These are phyloP conservation scores for Chymomyza caudatula DNA, from an alignment of 2,888 invertebrate genomes.

Conservation along the genomic window DNA sequence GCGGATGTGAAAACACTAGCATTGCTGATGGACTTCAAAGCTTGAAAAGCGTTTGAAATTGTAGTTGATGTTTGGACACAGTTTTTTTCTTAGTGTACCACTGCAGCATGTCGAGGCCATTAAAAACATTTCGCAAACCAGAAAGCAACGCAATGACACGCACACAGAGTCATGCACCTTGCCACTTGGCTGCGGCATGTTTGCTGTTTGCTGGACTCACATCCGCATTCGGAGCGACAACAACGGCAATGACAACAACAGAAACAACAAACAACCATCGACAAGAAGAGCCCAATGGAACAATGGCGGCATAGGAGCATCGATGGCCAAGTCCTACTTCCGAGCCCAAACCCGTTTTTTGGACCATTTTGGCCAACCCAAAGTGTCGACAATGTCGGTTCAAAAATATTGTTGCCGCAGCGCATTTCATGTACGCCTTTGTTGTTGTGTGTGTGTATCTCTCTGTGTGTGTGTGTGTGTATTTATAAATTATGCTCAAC, in stretches of 20 bases:
- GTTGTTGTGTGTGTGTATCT: slow-evolving; percentile 14
- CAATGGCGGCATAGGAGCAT: slow-evolving; percentile 39
- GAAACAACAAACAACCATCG: slow-evolving; percentile 41
- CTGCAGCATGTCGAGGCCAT: slow-evolving; percentile 46
- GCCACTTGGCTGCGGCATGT: slow-evolving; percentile 54
- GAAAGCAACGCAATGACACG: neutral
- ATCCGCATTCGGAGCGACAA: slow-evolving; percentile 52
- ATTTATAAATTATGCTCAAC: slow-evolving; percentile 78
- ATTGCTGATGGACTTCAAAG: too few relatives aligned
- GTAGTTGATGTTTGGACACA: neutral
- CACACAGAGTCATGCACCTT: slow-evolving; percentile 6
- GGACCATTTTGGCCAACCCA: neutral
- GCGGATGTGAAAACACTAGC: too few relatives aligned
- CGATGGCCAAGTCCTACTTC: slow-evolving; percentile 33
- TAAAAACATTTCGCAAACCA: slow-evolving; percentile 33
- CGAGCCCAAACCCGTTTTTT: neutral
- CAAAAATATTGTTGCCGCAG: slow-evolving; percentile 69
- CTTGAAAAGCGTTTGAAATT: too few relatives aligned
- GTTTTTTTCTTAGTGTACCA: neutral
- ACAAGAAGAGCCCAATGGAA: slow-evolving; percentile 26
- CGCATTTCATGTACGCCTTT: slow-evolving; percentile 54
- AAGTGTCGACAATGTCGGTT: slow-evolving; percentile 66
- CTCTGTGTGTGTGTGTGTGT: slow-evolving; percentile 42
- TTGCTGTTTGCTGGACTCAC: slow-evolving; percentile 62
- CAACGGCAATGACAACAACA: slow-evolving; percentile 18